Evolutionary conservation across 2,888 invertebrate species (phyloP), one percentile per base, ranked within the genome.

Genomic region (Keiferia lycopersicella): DNA sequence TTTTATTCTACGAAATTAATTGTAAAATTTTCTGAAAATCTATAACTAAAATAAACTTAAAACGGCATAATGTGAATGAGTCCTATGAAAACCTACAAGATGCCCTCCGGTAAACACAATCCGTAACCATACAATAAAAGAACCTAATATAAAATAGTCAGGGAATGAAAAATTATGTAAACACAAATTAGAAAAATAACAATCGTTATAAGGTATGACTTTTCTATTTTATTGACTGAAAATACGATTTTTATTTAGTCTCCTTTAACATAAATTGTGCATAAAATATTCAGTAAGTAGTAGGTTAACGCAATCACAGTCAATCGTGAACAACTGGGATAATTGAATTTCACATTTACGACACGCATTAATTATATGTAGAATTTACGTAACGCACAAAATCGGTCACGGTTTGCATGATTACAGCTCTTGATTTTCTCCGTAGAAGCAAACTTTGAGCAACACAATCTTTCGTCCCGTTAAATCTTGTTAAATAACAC

Each of bases 91-190:
- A 14, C 11, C 51, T 3, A 12, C 51, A 22, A 22, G 51, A 12
- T 22, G 2, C 11, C 11, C 7, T 14, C 20, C 11, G 22, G 8
- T 3, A n/a, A 48, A 18, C 18, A 12, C 20, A 20, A 8, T 10
- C 50, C 10, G 20, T 18, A 20, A 53, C 12, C 51, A 12, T 26
- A 22, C 10, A 8, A 34, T 56, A 16, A 56, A 56, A 34, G 26
- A 51, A 22, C 51, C 20, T 34, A 26, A n/a, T 30, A 30, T n/a
- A 56, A 56, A 34, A 20, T 39, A 59, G 11, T 34, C 30, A 34
- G 56, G 56, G 16, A 56, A 56, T 56, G 34, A 56, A 16, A n/a
- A n/a, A 34, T 56, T 16, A 56, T 56, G 14, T 56, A 30, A 30
- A 56, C n/a, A 14, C 26, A 56, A 30, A 30, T 30, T 56, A 22